These are phyloP conservation scores for Mesembrinibis cayennensis DNA, from an alignment of 2,113 vertebrate genomes.

Conservation along the genomic window DNA sequence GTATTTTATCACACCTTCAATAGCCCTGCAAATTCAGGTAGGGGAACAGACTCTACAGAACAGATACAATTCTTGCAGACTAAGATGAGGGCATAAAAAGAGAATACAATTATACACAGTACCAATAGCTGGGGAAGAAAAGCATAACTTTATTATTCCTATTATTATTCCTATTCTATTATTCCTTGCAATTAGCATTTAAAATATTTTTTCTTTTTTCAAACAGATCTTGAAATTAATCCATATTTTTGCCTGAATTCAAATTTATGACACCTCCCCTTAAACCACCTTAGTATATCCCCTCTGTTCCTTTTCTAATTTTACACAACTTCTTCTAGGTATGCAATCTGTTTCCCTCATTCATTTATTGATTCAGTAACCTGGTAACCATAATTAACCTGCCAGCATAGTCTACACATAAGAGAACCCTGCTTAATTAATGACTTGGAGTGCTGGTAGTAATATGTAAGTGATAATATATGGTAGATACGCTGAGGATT, in stretches of 20 bases:
- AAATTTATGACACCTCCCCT: background rate
- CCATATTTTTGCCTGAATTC: background rate
- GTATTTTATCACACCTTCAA: background rate
- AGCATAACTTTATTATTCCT: background rate
- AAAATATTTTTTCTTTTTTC: background rate
- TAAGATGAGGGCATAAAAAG: background rate
- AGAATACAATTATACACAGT: background rate
- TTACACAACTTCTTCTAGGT: background rate
- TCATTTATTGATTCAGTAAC: constrained; percentile 41
- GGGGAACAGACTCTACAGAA: background rate
- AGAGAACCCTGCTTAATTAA: constrained; percentile 35
- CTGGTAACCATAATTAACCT: constrained; percentile 50
- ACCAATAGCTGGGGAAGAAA: background rate
- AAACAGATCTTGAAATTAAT: background rate
- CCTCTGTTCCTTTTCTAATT: background rate
- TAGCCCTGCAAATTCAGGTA: background rate
- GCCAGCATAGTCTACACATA: constrained; percentile 16
- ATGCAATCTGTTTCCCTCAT: background rate
- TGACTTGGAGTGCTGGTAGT: background rate
- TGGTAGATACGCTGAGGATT: background rate
- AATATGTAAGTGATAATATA: background rate
- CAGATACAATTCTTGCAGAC: background rate
- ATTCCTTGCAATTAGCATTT: background rate
- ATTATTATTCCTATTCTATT: background rate
- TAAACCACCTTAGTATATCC: background rate